Conservation (phyloP, 2,888 invertebrate genomes). For the Pogonocherus hispidulus region DNA sequence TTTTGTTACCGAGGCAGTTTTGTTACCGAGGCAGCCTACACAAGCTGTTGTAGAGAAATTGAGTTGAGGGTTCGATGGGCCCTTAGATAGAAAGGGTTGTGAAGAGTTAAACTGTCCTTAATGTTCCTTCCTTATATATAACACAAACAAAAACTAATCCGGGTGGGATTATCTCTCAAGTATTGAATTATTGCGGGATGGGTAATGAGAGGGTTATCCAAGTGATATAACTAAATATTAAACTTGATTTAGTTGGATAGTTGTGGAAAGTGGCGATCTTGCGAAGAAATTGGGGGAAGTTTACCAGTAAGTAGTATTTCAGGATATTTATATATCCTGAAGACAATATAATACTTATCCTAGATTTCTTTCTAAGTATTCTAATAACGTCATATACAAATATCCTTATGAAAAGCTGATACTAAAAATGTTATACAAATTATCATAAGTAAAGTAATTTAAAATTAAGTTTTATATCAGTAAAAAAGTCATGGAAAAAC, state of each 20-base stretch:
- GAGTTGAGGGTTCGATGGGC: constrained; percentile 35
- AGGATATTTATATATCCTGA: no score
- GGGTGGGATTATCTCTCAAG: constrained; percentile 21
- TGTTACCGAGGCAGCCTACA: constrained; percentile 23
- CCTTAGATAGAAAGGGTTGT: constrained; percentile 32
- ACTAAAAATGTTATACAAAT: no score
- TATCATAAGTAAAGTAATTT: no score
- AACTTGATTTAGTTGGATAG: constrained; percentile 2
- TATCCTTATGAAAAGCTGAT: no score
- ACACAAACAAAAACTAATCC: constrained; percentile 25
- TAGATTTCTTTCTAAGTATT: no score
- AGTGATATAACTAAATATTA: not conserved
- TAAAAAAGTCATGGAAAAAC: no score
- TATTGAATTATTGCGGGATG: constrained; percentile 23
- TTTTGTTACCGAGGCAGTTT: constrained; percentile 20
- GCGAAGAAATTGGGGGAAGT: not conserved
- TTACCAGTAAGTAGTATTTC: no score
- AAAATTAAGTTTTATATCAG: no score
- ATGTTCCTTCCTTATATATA: constrained; percentile 24
- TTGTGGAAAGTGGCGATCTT: not conserved
- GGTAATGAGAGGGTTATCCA: constrained; percentile 2
- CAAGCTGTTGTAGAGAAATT: constrained; percentile 19
- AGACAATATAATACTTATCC: no score
- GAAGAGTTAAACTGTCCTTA: constrained; percentile 37
- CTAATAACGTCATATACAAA: no score